These are phyloP conservation scores for Catajapyx aquilonaris DNA, from an alignment of 1,140 invertebrate species.

Conservation along the genomic window DNA sequence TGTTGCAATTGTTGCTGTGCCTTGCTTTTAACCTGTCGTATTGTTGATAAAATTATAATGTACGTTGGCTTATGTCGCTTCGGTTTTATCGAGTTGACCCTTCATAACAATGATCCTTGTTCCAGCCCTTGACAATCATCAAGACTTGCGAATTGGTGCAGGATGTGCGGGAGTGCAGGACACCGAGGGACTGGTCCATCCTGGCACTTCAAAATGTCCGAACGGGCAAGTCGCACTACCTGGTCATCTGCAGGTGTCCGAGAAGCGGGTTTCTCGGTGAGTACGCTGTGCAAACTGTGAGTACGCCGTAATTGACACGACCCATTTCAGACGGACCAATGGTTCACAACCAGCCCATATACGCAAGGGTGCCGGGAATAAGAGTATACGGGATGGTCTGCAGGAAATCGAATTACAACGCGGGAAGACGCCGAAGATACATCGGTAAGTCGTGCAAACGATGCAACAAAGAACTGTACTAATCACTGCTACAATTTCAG, in stretches of 20 bases:
- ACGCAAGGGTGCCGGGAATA: slow-evolving; percentile 77
- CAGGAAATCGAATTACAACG: slow-evolving; percentile 27
- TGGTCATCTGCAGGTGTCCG: slow-evolving; percentile 80
- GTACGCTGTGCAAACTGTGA: slow-evolving; percentile 8
- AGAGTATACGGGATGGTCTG: slow-evolving; percentile 88
- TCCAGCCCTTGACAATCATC: slow-evolving; percentile 61
- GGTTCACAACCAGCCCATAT: slow-evolving; percentile 79
- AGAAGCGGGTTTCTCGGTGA: slow-evolving; percentile 59
- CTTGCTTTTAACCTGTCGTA: too few species aligned
- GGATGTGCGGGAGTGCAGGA: slow-evolving; percentile 68
- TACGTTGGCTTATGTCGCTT: too few species aligned
- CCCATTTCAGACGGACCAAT: slow-evolving; percentile 57
- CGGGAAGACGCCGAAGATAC: too few species aligned
- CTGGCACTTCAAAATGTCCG: slow-evolving; percentile 74
- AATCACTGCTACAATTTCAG: too few species aligned
- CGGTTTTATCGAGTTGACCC: too few species aligned
- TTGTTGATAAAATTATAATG: too few species aligned
- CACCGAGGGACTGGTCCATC: slow-evolving; percentile 75
- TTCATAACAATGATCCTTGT: slow-evolving; percentile 11
- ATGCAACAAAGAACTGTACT: too few species aligned
- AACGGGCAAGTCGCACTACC: slow-evolving; percentile 82
- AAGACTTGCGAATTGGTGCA: slow-evolving; percentile 80
- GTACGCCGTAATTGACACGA: neutral
- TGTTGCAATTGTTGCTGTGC: too few species aligned
- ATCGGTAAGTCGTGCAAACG: too few species aligned